Evolutionary conservation across 2,113 vertebrate genomes (phyloP).

Genomic region (Talpa occidentalis): DNA sequence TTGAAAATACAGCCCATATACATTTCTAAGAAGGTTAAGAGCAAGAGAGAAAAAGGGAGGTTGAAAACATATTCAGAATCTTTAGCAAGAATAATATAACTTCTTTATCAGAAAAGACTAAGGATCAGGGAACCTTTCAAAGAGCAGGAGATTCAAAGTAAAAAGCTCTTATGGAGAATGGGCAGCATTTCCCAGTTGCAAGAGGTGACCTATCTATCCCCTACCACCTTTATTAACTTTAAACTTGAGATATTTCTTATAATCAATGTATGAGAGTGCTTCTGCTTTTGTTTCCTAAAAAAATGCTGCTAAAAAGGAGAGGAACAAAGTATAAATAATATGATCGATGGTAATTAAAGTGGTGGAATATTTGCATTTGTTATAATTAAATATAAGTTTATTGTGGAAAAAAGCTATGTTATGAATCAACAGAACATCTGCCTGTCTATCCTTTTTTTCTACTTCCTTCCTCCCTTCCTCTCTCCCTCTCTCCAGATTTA

Average conservation of each 20-base stretch:
- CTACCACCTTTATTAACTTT: neutral
- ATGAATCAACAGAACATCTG: neutral
- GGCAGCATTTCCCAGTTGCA: neutral
- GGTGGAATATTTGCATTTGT: neutral
- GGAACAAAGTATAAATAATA: neutral
- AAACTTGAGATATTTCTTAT: neutral
- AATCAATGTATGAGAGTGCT: neutral
- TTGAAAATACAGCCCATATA: neutral
- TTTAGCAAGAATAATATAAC: neutral
- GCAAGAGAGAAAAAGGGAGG: neutral
- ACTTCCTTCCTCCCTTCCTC: neutral
- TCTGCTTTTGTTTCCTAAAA: neutral
- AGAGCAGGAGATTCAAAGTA: conserved; percentile 10
- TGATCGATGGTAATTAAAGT: neutral
- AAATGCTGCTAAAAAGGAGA: neutral
- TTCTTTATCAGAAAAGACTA: neutral
- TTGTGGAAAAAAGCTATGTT: neutral
- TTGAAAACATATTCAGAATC: conserved; percentile 15
- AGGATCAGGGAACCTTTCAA: neutral
- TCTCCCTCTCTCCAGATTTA: neutral
- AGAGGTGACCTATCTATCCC: neutral
- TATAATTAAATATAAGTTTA: neutral
- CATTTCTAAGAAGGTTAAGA: neutral
- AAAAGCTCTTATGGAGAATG: neutral
- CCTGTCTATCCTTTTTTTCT: neutral